Evolutionary conservation across 2,113 vertebrate genomes (phyloP), one percentile per base, ranked within the genome.

Genomic region (Jacana jacana): DNA sequence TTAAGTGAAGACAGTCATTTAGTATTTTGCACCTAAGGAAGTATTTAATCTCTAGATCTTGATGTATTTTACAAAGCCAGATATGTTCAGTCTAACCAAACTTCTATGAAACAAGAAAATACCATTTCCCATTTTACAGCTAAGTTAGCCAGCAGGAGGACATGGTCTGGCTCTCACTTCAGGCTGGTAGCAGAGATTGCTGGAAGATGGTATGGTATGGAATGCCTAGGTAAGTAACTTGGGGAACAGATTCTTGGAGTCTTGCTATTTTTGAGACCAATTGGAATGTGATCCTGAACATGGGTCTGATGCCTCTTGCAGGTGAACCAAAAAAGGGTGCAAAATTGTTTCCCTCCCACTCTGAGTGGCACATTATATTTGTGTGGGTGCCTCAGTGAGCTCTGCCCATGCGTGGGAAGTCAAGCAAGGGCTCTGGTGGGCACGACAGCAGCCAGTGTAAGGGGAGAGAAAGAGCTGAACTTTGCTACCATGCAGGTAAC

Each of bases 11-110:
- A 75, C 9, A 27, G 46, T 39, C 2, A 30, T 69, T 83, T 48
- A 64, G 8, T 75, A 39, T 77, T 96, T 94, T 92, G 17, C 58
- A 92, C 66, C 58, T 91, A 31, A 87, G 46, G 15, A 91, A 33
- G 20, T 81, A 42, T 90, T 94, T 93, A 24, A 54, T 81, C 7
- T 86, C 63, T 86, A 37, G 23, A 54, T 80, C 77, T 76, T 48
- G 31, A 52, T 72, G 13, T 63, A 18, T 81, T 92, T 92, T 87
- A 48, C 25, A 30, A 85, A 95, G 37, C 13, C 31, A 44, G 55
- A 14, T 79, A 44, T 22, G n/a, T 77, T 93, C 57, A 70, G 9
- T 76, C 40, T 63, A 84, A 71, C 66, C 31, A 70, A 92, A 87
- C 28, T 84, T 76, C 23, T 93, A 31, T 39, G 58, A 88, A 81